phyloP scores from a whole-genome alignment of 2,888 invertebrate genomes.

The Apodemia zela region DNA sequence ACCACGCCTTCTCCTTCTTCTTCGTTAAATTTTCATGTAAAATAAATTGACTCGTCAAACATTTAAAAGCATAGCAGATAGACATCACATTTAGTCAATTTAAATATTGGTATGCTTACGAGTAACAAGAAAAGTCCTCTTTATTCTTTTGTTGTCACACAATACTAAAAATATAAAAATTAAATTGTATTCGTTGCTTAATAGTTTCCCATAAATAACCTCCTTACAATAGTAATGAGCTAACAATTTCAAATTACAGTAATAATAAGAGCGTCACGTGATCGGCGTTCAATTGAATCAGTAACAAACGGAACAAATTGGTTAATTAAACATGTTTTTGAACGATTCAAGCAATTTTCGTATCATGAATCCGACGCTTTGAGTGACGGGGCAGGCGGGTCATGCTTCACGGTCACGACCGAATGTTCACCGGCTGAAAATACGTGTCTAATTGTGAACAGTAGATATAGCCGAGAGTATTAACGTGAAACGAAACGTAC shows the following conservation, averaged over 20 bases:
- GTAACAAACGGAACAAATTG: conserved; percentile 65
- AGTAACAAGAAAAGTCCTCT: not conserved
- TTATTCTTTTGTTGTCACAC: not conserved
- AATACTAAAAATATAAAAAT: not conserved
- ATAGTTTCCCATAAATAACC: conserved; percentile 11
- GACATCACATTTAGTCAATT: not conserved
- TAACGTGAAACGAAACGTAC: conserved; percentile 11
- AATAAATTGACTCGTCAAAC: not conserved
- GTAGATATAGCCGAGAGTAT: conserved; percentile 16
- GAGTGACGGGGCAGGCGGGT: conserved; percentile 41
- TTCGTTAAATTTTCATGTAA: too few species aligned
- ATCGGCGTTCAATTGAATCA: conserved; percentile 45
- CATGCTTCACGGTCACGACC: conserved; percentile 36
- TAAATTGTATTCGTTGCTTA: not conserved
- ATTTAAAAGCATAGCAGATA: not conserved
- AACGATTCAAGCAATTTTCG: conserved; percentile 46
- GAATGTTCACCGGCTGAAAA: conserved; percentile 26
- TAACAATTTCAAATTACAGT: conserved; percentile 20
- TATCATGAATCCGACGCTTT: conserved; percentile 46
- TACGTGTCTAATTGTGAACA: conserved; percentile 16
- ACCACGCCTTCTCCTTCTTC: too few species aligned
- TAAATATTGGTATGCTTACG: too few species aligned
- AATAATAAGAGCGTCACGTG: conserved; percentile 27
- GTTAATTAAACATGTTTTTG: conserved; percentile 53
- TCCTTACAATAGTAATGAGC: conserved; percentile 19